Base-by-base conservation (phyloP, 2,113 vertebrate genomes). In the Apus apus region DNA sequence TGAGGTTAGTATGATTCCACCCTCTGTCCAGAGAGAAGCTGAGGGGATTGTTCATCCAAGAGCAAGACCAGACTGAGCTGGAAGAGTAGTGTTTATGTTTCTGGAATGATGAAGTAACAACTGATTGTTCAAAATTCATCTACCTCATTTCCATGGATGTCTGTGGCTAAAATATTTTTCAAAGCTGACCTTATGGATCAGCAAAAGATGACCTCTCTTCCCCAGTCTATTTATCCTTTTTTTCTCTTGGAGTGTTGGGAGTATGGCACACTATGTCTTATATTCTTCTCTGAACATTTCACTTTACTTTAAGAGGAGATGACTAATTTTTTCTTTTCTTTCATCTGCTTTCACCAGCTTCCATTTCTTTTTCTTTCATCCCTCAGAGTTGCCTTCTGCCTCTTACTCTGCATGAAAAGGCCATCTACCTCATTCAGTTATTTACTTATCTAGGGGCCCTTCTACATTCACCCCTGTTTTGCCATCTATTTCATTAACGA, bases 271-370 rank as follows among this genome's bases (percentile, higher is more conserved):
- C 22, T 45, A 9, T 26, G 12, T 62, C 68, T 32, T 84, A 7
- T 66, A 71, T 74, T 70, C 34, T 21, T 82, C 22, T 62, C 46
- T 76, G 79, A 90, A 74, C 88, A 58, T 32, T 13, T 80, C 54
- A 20, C n/a, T 94, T 83, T 67, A 62, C 25, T 73, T 65, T 73
- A 50, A 94, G 50, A 91, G 34, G 53, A 89, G 57, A 90, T 83
- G 72, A 93, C 85, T 88, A 13, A 66, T 62, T 80, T 88, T 54
- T 87, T 53, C 50, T 82, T 89, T 75, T 87, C 82, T 92, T 93
- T 95, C 88, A 90, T 93, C 58, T 85, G 23, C n/a, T 70, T 83
- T 19, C 22, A 79, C 46, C 43, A 58, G 30, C 48, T 62, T 66
- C 40, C 29, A 30, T 83, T 72, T 79, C 64, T 65, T 10, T 56